phyloP scores from a whole-genome alignment of 2,113 vertebrate genomes.

The Lasiurus borealis region DNA sequence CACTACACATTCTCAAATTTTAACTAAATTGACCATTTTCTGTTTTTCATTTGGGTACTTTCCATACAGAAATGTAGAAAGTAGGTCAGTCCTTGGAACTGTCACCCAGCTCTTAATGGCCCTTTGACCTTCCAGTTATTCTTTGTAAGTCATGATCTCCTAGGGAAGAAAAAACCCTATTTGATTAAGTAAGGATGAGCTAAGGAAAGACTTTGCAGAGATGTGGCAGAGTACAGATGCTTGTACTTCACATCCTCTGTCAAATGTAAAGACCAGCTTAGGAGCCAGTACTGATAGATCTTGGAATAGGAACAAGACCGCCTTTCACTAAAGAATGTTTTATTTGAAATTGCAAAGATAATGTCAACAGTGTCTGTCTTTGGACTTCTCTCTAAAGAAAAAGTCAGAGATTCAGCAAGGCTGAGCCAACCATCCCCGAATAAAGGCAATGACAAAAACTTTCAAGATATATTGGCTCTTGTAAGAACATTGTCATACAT shows the following conservation, averaged over 20 bases:
- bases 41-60: constrained; percentile 39
- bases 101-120: not conserved
- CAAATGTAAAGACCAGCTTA: not conserved
- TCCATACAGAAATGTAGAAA: constrained; percentile 38
- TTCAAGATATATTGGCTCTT: not conserved
- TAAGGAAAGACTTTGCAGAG: not conserved
- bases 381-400: constrained; percentile 41
- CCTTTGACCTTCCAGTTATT: constrained; percentile 26
- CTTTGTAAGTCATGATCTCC: constrained; percentile 55
- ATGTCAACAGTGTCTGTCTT: constrained; percentile 50
- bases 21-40: constrained; percentile 21
- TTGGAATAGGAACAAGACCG: not conserved
- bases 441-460: constrained; percentile 55
- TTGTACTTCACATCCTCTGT: not conserved
- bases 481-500: not conserved
- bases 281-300: not conserved
- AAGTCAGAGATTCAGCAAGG: not conserved
- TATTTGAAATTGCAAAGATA: constrained; percentile 40
- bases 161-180: constrained; percentile 20
- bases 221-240: not conserved
- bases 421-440: not conserved
- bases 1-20: constrained; percentile 29
- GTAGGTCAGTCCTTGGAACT: not conserved
- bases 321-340: constrained; percentile 27
- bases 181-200: not conserved